phyloP scores from a whole-genome alignment of 2,113 vertebrate genomes.

The Semicossyphus pulcher region DNA sequence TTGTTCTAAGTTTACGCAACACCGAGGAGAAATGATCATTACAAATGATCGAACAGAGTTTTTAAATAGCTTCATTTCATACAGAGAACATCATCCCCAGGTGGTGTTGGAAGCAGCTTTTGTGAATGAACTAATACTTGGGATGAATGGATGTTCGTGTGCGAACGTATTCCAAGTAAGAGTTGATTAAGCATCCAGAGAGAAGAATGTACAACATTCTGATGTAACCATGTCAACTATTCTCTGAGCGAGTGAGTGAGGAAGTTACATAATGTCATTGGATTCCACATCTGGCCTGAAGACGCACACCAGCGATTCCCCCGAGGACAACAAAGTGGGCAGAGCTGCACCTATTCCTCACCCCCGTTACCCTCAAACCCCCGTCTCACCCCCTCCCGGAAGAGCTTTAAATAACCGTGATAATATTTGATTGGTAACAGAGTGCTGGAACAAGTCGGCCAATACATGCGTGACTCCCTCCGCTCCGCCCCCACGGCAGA shows the following conservation, averaged over 20 bases:
- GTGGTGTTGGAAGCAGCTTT: constrained; percentile 45
- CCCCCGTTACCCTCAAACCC: not conserved
- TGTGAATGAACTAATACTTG: constrained; percentile 63
- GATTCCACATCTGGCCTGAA: constrained; percentile 78
- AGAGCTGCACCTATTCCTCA: constrained; percentile 40
- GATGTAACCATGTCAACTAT: constrained; percentile 50
- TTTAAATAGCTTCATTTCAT: constrained; percentile 17
- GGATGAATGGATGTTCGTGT: constrained; percentile 20
- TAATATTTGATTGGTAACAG: constrained; percentile 73
- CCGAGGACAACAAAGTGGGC: constrained; percentile 61
- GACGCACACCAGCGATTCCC: constrained; percentile 48
- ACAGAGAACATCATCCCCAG: constrained; percentile 26
- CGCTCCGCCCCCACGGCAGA: constrained; percentile 24
- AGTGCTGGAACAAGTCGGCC: constrained; percentile 39
- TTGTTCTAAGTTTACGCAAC: constrained; percentile 51
- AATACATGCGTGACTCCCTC: constrained; percentile 48
- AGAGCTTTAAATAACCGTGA: constrained; percentile 71
- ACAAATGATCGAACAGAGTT: constrained; percentile 12
- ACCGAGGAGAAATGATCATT: not conserved
- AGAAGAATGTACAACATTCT: constrained; percentile 41
- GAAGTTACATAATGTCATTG: constrained; percentile 74
- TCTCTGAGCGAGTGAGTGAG: constrained; percentile 47
- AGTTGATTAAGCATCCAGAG: constrained; percentile 52
- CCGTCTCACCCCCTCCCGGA: constrained; percentile 37
- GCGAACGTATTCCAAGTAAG: constrained; percentile 16